Evolutionary conservation across 2,888 invertebrate species (phyloP), one percentile per base, ranked within the genome.

Genomic region (Perdita meconis): DNA sequence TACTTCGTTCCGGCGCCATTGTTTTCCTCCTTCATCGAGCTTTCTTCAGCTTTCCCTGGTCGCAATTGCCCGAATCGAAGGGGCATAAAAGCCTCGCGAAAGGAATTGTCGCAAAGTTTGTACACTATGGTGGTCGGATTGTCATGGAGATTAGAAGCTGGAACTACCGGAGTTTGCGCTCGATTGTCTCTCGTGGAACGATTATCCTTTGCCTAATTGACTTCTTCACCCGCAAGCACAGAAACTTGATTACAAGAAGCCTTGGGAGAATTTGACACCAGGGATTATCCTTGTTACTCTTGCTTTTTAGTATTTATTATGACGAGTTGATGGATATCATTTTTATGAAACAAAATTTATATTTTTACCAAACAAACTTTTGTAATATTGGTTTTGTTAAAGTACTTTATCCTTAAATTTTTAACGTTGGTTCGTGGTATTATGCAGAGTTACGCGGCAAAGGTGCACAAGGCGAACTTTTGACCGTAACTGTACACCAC

Each of bases 401-500:
- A n/a, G n/a, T n/a, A n/a, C n/a, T n/a, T n/a, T n/a, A n/a, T n/a
- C n/a, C n/a, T n/a, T n/a, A n/a, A n/a, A n/a, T n/a, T n/a, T n/a
- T n/a, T n/a, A n/a, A 38, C 22, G 22, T 34, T 5, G 2, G 47
- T 12, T 5, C 8, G 51, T 38, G 13, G 0, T n/a, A 4, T 30
- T 30, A 30, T 26, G 13, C 3, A 0, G 1, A 16, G 22, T 8
- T n/a, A n/a, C 6, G n/a, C 1, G 13, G 22, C 22, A 13, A 8
- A 47, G 19, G 22, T 16, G 40, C 13, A 26, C 16, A 30, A 1
- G 6, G 44, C 44, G 30, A 56, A 70, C 71, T 90, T 89, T 88
- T 88, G 87, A 19, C 47, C 12, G 34, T 6, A 74, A 74, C 87
- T 90, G 89, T 90, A 88, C 89, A 57, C 82, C 87, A 86, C 84